Conservation (phyloP, 2,888 invertebrate species). For the Dendrolimus pini region DNA sequence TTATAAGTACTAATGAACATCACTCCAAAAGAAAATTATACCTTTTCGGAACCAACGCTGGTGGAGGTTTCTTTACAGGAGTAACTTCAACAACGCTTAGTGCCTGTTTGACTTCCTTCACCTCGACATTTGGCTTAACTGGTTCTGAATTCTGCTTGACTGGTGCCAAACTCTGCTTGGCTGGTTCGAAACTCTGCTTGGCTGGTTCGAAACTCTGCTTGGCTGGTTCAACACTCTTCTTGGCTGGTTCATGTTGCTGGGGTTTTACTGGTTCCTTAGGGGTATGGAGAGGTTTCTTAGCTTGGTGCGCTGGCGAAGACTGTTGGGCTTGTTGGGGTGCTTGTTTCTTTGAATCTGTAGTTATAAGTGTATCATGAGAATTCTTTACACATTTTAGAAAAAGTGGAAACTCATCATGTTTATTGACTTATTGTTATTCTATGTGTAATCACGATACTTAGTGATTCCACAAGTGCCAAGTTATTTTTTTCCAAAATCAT, state of each 20-base stretch:
- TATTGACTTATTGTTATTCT: too few species aligned
- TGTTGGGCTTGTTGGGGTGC: neutral
- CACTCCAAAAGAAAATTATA: conserved; percentile 7
- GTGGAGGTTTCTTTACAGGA: conserved; percentile 13
- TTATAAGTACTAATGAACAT: too few species aligned
- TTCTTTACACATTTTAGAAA: too few species aligned
- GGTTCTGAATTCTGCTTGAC: neutral
- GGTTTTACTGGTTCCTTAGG: too few species aligned
- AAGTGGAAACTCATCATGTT: too few species aligned
- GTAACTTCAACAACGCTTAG: conserved; percentile 9
- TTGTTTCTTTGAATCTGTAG: neutral
- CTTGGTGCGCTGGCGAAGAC: neutral
- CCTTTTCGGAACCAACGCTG: conserved; percentile 31
- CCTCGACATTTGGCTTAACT: neutral
- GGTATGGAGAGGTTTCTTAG: neutral
- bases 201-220: neutral
- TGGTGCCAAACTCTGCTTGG: conserved; percentile 3
- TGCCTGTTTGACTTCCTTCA: conserved; percentile 1
- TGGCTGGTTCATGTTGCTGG: neutral
- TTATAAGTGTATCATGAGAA: neutral
- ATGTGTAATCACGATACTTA: fast-evolving
- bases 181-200: neutral
- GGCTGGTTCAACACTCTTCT: neutral
- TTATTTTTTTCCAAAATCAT: too few species aligned
- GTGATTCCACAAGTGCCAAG: too few species aligned